Evolutionary conservation across 2,888 invertebrate species (phyloP).

Genomic region (Cenopis cana): DNA sequence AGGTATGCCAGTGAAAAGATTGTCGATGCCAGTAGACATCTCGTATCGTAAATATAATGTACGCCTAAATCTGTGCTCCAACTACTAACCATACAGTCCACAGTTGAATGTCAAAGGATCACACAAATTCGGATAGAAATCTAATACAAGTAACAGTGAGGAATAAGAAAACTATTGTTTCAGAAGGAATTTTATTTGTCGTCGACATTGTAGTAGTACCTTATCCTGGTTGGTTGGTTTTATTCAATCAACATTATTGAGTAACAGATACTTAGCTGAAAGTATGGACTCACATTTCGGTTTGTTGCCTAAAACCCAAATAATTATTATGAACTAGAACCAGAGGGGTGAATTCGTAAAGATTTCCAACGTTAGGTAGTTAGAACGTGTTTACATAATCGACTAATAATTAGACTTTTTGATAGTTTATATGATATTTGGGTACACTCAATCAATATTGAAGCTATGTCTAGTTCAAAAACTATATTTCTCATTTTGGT

Average conservation of each 20-base stretch:
- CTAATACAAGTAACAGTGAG: conserved; percentile 23
- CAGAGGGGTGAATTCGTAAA: neutral
- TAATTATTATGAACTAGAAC: neutral
- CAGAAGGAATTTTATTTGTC: conserved; percentile 31
- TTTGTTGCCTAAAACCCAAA: no score
- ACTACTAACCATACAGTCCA: conserved; percentile 3
- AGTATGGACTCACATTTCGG: conserved; percentile 8
- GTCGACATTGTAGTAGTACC: conserved; percentile 16
- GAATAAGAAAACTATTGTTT: conserved; percentile 41
- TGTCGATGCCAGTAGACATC: neutral
- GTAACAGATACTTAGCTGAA: conserved; percentile 11
- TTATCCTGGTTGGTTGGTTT: conserved; percentile 29
- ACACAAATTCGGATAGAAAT: conserved; percentile 14
- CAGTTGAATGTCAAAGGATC: neutral
- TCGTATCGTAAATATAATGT: neutral
- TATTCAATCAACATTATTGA: conserved; percentile 39
- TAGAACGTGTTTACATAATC: no score
- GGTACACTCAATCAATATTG: no score
- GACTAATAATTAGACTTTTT: no score
- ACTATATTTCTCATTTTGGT: no score
- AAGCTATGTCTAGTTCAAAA: no score
- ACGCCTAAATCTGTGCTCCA: neutral
- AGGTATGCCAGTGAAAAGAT: conserved; percentile 8
- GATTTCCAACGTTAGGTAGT: no score
- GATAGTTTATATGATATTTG: no score